A percentile compares a stretch with the other conserved stretches of the same genome.
phyloP scores from a whole-genome alignment of 2,888 invertebrate species.

The Epinotia brunnichana region DNA sequence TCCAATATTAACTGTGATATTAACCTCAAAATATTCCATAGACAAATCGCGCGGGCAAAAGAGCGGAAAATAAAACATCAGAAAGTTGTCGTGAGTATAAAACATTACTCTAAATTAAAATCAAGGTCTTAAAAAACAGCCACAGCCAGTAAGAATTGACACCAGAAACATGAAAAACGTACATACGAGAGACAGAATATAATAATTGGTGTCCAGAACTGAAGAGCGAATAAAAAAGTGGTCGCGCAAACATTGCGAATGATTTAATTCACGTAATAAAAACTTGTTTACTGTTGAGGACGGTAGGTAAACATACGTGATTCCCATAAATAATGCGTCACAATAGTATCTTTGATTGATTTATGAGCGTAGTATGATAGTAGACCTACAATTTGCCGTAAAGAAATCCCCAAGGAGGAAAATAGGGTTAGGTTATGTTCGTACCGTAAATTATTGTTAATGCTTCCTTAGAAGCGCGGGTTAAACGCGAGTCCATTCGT shows the following conservation, averaged over 20 bases:
- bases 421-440: neutral
- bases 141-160: too few species aligned
- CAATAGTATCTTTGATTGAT: conserved; percentile 20
- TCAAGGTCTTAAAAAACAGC: too few species aligned
- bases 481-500: too few species aligned
- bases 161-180: neutral
- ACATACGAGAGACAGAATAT: neutral
- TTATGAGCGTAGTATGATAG: neutral
- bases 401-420: conserved; percentile 15
- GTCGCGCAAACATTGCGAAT: conserved; percentile 6
- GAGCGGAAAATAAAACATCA: conserved; percentile 32
- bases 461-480: neutral
- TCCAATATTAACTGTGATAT: conserved; percentile 15
- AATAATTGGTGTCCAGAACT: too few species aligned
- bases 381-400: conserved; percentile 3
- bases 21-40: conserved; percentile 26
- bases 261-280: conserved; percentile 34
- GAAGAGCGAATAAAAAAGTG: conserved; percentile 10
- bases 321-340: conserved; percentile 25
- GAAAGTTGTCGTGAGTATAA: conserved; percentile 5
- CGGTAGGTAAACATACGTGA: conserved; percentile 27
- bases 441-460: neutral
- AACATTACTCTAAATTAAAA: neutral
- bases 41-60: conserved; percentile 9
- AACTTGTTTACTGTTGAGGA: conserved; percentile 30